These are phyloP conservation scores for Montipora efflorescens DNA, from an alignment of 64 coral and sea anemone species.

Conservation along the genomic window DNA sequence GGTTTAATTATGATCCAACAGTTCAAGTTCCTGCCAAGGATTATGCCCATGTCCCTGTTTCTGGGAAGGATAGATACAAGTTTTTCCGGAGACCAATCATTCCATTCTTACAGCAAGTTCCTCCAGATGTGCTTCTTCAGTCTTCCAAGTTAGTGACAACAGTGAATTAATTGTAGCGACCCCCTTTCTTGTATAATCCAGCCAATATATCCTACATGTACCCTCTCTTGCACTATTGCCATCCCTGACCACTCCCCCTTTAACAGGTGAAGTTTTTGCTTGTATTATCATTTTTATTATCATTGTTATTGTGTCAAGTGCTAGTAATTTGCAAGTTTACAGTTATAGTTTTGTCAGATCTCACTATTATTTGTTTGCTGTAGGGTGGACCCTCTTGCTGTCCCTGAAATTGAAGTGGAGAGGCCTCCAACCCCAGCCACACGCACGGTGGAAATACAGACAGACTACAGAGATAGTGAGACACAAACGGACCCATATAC, in stretches of 20 bases:
- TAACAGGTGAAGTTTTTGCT: no score
- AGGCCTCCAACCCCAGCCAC: conserved; percentile 92
- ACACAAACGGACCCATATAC: conserved; percentile 98
- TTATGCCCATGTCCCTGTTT: conserved; percentile 76
- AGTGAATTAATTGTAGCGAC: no score
- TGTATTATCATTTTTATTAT: not conserved
- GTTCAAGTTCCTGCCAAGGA: conserved; percentile 88
- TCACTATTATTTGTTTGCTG: not conserved
- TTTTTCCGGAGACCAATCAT: conserved; percentile 98
- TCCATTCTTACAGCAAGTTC: conserved; percentile 97
- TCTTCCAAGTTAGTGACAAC: conserved; percentile 73
- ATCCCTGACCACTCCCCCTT: no score
- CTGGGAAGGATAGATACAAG: conserved; percentile 94
- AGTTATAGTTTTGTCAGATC: not conserved
- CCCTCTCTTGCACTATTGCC: no score
- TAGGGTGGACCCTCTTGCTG: conserved; percentile 73
- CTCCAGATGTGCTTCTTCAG: conserved; percentile 95
- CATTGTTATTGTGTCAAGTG: not conserved
- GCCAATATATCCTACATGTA: no score
- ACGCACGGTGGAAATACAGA: conserved; percentile 92
- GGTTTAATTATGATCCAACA: conserved; percentile 98
- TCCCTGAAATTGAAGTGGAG: conserved; percentile 69
- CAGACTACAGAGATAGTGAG: conserved; percentile 99
- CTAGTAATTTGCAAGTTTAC: not conserved
- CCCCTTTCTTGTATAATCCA: no score